Conservation (phyloP, 2,113 vertebrate species). For the Tupaia tana region DNA sequence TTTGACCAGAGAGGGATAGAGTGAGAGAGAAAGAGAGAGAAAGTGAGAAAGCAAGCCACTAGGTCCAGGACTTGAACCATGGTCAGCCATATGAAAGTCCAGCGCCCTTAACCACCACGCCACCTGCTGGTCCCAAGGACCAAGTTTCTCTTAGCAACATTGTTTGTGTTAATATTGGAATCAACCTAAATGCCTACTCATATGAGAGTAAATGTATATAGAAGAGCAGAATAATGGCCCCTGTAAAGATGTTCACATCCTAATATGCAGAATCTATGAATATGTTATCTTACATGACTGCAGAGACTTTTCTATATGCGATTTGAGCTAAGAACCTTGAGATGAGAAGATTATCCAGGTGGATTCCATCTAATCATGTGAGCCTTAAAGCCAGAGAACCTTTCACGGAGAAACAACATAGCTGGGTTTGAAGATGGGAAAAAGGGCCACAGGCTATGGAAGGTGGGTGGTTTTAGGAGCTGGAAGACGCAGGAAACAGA, state of each 20-base stretch:
- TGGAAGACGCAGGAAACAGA: background rate
- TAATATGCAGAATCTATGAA: background rate
- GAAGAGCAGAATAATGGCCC: background rate
- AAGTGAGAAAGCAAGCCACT: too few species aligned
- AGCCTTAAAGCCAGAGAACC: background rate
- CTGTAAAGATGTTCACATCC: background rate
- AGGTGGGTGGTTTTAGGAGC: background rate
- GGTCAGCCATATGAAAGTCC: too few species aligned
- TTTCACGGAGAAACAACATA: background rate
- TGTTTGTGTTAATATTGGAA: slow-evolving; percentile 20
- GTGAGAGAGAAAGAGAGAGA: too few species aligned
- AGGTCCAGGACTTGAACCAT: too few species aligned
- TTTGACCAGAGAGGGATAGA: too few species aligned
- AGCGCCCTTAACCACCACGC: too few species aligned
- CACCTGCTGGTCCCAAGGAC: too few species aligned
- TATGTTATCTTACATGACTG: background rate
- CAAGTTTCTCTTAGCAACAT: background rate
- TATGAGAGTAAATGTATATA: background rate
- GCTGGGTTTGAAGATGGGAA: background rate
- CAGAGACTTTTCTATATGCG: background rate
- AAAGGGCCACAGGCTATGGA: background rate
- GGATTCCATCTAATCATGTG: background rate
- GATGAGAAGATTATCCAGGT: background rate
- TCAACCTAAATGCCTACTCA: background rate
- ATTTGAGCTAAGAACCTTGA: slow-evolving; percentile 23